Evolutionary conservation across 2,113 vertebrate species (phyloP).

Genomic region (Nothobranchius kuhntae): DNA sequence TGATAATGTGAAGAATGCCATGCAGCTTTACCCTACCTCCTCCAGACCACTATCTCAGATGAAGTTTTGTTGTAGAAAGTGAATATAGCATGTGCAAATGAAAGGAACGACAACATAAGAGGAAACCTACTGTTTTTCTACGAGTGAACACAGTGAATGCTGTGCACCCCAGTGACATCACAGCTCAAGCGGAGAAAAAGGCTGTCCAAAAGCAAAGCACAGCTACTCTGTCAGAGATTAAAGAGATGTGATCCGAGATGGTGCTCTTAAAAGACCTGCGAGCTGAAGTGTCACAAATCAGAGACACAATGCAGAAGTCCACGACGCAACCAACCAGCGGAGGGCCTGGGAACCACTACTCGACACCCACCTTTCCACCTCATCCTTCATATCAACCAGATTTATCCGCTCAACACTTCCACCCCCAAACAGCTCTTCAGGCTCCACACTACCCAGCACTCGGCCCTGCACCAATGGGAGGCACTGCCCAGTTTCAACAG

Average conservation of each 20-base stretch:
- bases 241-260: background rate
- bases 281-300: slow-evolving; percentile 3
- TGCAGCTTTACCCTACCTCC: slow-evolving; percentile 1
- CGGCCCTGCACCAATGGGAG: too few relatives aligned
- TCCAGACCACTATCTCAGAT: background rate
- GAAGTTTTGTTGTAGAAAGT: background rate
- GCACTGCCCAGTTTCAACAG: too few relatives aligned
- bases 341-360: background rate
- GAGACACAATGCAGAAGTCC: background rate
- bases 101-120: too few relatives aligned
- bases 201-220: background rate
- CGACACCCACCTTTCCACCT: background rate
- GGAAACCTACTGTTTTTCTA: too few relatives aligned
- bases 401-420: too few relatives aligned
- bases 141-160: too few relatives aligned
- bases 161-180: too few relatives aligned
- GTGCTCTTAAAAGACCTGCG: background rate
- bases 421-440: too few relatives aligned
- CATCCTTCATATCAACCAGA: background rate
- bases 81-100: background rate
- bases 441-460: too few relatives aligned
- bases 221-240: background rate
- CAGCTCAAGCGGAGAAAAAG: background rate
- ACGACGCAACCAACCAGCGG: background rate
- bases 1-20: background rate